Evolutionary conservation across 2,888 invertebrate genomes (phyloP).

Genomic region (Leucophenga maculata): DNA sequence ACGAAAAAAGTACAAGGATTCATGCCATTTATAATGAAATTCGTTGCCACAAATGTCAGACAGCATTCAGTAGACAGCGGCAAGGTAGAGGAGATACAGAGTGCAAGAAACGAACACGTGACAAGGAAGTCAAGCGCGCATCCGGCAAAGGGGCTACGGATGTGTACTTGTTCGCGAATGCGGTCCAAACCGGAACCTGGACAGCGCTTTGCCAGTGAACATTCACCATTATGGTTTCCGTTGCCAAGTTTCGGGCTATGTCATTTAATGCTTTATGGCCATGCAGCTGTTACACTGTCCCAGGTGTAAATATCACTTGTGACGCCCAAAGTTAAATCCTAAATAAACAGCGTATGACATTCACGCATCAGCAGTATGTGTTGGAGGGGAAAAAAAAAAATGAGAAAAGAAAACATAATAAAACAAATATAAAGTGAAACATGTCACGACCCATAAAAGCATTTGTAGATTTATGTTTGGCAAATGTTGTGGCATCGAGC

Average conservation of each 20-base stretch:
- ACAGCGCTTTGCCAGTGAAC: slow-evolving; percentile 8
- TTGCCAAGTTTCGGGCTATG: neutral
- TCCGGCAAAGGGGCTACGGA: neutral
- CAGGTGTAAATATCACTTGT: slow-evolving; percentile 1
- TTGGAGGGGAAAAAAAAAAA: neutral
- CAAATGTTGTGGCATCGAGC: no score
- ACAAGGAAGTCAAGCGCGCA: neutral
- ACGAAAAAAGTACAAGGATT: no score
- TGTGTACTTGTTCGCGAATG: no score
- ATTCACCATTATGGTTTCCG: slow-evolving; percentile 20
- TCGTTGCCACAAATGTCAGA: neutral
- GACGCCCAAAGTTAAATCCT: neutral
- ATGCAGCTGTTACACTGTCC: neutral
- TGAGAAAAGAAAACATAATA: no score
- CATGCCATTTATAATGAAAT: no score
- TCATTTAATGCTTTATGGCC: no score
- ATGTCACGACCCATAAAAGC: slow-evolving; percentile 16
- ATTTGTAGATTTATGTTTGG: slow-evolving; percentile 3
- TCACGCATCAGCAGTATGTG: neutral
- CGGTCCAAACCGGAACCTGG: neutral
- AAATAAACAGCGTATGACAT: slow-evolving; percentile 8
- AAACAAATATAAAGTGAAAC: neutral
- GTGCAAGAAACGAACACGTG: neutral
- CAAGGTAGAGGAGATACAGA: no score
- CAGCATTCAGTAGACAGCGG: no score